Percentiles rank a stretch among this genome's conserved stretches.
These are phyloP conservation scores for Indicator maculatus DNA, from an alignment of 2,113 vertebrate genomes.

Conservation along the genomic window DNA sequence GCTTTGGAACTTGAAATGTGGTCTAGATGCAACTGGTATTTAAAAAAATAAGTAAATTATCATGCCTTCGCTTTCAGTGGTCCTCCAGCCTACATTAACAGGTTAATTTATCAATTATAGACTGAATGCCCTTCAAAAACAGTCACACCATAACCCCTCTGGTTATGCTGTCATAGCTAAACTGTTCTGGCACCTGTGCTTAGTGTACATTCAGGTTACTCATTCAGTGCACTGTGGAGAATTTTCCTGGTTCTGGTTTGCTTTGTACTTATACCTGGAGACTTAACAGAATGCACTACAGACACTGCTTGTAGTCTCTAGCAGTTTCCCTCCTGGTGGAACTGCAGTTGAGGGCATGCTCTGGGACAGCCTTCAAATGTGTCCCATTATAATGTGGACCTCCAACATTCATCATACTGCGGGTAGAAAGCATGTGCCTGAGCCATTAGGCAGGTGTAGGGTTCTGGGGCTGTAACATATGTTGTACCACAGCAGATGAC, in stretches of 20 bases:
- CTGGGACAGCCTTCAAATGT: accelerated
- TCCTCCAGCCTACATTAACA: background rate
- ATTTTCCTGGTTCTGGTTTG: background rate
- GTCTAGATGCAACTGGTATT: background rate
- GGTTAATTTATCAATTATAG: background rate
- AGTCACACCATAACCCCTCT: background rate
- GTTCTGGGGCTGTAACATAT: background rate
- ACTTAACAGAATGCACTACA: background rate
- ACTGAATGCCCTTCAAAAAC: background rate
- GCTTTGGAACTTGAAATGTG: background rate
- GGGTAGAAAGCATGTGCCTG: background rate
- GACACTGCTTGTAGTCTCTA: background rate
- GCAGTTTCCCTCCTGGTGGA: background rate
- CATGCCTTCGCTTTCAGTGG: background rate
- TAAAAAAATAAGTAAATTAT: background rate
- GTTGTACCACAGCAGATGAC: background rate
- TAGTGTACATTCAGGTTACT: background rate
- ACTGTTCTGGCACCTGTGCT: background rate
- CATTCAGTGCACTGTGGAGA: background rate
- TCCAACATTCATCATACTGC: background rate
- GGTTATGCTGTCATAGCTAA: background rate
- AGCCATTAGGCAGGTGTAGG: background rate
- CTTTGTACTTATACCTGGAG: background rate
- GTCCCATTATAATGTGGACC: background rate
- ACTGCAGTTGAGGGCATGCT: accelerated